Conservation (phyloP, 2,888 invertebrate genomes). For the Empis stercorea region DNA sequence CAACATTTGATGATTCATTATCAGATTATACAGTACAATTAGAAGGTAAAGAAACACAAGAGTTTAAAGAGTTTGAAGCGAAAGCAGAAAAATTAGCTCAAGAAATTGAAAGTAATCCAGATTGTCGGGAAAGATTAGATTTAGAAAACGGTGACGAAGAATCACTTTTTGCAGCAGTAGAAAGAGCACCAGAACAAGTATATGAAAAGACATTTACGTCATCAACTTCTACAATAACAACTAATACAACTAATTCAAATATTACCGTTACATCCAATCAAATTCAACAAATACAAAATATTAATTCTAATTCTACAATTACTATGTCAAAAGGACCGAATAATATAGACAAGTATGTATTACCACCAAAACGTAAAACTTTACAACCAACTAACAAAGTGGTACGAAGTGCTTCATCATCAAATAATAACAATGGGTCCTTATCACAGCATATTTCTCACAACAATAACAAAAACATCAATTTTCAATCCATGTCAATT, state of each 20-base stretch:
- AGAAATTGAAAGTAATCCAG: slow-evolving; percentile 81
- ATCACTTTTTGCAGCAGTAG: slow-evolving; percentile 73
- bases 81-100: slow-evolving; percentile 83
- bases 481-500: slow-evolving; percentile 18
- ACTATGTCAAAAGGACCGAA: slow-evolving; percentile 11
- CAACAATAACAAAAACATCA: slow-evolving; percentile 15
- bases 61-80: slow-evolving; percentile 50
- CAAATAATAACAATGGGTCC: slow-evolving; percentile 21
- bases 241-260: background rate
- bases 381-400: slow-evolving; percentile 46
- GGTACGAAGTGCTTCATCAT: slow-evolving; percentile 48
- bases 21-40: slow-evolving; percentile 85
- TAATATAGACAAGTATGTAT: slow-evolving; percentile 52
- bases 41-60: slow-evolving; percentile 73
- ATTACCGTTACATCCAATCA: slow-evolving; percentile 14
- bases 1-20: slow-evolving; percentile 82
- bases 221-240: slow-evolving; percentile 5
- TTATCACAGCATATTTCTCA: slow-evolving; percentile 15
- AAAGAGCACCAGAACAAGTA: slow-evolving; percentile 39
- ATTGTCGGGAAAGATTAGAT: slow-evolving; percentile 67
- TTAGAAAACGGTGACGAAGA: slow-evolving; percentile 91
- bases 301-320: background rate
- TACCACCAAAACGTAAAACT: slow-evolving; percentile 65
- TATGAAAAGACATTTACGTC: slow-evolving; percentile 15
- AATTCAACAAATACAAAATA: slow-evolving; percentile 5